Base-by-base conservation (phyloP, 2,797 vertebrate genomes). In the Micromesistius poutassou region DNA sequence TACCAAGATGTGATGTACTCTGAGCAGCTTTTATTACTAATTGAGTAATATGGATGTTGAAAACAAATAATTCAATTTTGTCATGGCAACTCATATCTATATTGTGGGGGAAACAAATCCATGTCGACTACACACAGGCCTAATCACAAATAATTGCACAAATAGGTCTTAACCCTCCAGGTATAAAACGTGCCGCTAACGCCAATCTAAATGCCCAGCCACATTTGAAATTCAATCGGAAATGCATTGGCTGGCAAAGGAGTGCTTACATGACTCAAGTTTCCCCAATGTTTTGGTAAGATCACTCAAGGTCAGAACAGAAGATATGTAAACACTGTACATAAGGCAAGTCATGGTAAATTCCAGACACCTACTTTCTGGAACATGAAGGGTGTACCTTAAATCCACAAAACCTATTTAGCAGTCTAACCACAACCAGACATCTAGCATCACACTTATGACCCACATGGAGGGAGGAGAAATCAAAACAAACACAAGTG, bases 401-500 rank as follows among this genome's bases (percentile, higher is more conserved):
- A 73, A 73, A 75, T 73, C 76, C 50, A 50, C 22, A 8, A 73
- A 62, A 25, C 81, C 72, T 30, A 80, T 22, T n/a, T 5, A 81
- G 78, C 79, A 74, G 81, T 73, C 79, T 84, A 75, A 74, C 55
- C 75, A 79, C 1, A 14, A 75, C 55, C 74, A 85, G 42, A 85
- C 82, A 85, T 78, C 31, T 78, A 77, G 55, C 72, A 71, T 77
- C 50, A 80, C 76, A 81, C 77, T 82, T 81, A 85, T 77, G 72
- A 86, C 71, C 79, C 82, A 35, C 76, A 55, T 84, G 86, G 89
- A 87, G 83, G 82, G 78, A 79, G 35, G 84, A 82, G 78, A 81
- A 73, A 62, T 79, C 79, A 72, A 83, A 70, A 79, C 74, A 79
- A 73, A 85, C 74, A 81, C 77, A 80, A 84, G 81, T 55, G 80